Evolutionary conservation across 1,140 invertebrate genomes (phyloP).

Genomic region (Bombus sylvicola): DNA sequence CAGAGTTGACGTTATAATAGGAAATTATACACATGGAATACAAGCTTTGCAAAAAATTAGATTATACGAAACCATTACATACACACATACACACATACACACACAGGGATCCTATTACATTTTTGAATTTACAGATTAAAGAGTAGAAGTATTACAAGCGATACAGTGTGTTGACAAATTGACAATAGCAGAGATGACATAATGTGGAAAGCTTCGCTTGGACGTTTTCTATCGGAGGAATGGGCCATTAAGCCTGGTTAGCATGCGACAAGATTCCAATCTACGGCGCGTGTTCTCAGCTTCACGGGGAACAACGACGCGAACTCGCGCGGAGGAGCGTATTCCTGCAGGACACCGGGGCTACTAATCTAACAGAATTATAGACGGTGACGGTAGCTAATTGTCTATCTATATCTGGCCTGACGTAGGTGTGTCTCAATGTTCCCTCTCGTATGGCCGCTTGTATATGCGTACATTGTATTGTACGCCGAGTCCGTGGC

Average conservation of each 20-base stretch:
- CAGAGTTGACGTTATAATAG: too few species aligned
- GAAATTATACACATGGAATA: too few species aligned
- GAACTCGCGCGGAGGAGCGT: constrained; percentile 58
- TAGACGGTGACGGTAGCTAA: constrained; percentile 80
- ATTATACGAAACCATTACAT: too few species aligned
- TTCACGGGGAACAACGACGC: constrained; percentile 57
- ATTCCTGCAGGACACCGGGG: constrained; percentile 71
- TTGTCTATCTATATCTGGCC: constrained; percentile 81
- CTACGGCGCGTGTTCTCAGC: constrained; percentile 53
- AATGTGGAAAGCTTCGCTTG: background rate
- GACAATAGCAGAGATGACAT: background rate
- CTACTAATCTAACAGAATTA: constrained; percentile 76
- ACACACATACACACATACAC: too few species aligned
- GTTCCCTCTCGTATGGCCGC: constrained; percentile 73
- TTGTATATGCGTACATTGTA: constrained; percentile 76
- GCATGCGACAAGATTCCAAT: constrained; percentile 62
- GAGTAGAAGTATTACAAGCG: too few species aligned
- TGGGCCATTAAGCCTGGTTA: constrained; percentile 22
- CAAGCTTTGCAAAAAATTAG: too few species aligned
- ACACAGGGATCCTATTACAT: too few species aligned
- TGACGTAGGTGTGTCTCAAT: constrained; percentile 81
- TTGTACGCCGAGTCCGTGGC: constrained; percentile 72
- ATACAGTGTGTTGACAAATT: background rate
- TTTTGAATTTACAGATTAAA: too few species aligned
- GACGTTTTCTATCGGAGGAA: constrained; percentile 6